phyloP scores from a whole-genome alignment of 2,797 vertebrate species.

The Chanos chanos region DNA sequence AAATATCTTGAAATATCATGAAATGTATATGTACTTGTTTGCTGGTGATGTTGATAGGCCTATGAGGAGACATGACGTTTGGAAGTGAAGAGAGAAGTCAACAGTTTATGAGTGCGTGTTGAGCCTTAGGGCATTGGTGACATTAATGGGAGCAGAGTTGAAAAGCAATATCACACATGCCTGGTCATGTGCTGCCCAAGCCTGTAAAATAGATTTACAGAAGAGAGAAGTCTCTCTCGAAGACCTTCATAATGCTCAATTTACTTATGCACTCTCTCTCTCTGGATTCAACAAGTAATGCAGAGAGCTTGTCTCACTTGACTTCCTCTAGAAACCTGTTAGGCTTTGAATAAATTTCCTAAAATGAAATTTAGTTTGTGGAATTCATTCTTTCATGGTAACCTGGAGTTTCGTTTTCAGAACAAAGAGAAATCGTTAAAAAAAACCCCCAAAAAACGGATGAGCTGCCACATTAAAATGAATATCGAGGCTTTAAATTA shows the following conservation, averaged over 20 bases:
- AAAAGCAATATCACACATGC: constrained; percentile 45
- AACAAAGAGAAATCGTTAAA: too few species aligned
- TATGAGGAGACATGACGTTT: constrained; percentile 9
- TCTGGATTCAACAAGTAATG: constrained; percentile 1
- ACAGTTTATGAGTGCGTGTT: constrained; percentile 39
- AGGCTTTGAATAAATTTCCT: too few species aligned
- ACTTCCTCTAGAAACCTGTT: background rate
- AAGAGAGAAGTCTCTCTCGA: background rate
- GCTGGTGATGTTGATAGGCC: constrained; percentile 3
- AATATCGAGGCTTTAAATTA: too few species aligned
- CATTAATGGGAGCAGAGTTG: constrained; percentile 53
- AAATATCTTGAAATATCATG: too few species aligned
- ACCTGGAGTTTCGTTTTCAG: too few species aligned
- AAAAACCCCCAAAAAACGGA: too few species aligned
- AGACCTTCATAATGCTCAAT: too few species aligned
- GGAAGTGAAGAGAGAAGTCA: constrained; percentile 25
- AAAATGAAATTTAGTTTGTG: too few species aligned
- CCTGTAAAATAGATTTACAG: background rate
- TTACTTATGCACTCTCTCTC: background rate
- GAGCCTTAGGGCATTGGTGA: constrained; percentile 47
- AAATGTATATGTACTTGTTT: constrained; percentile 9
- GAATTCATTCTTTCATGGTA: too few species aligned
- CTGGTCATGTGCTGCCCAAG: background rate
- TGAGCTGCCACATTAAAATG: too few species aligned
- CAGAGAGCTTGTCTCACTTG: too few species aligned